Conservation (phyloP, 2,797 vertebrate genomes). For the Erithacus rubecula region DNA sequence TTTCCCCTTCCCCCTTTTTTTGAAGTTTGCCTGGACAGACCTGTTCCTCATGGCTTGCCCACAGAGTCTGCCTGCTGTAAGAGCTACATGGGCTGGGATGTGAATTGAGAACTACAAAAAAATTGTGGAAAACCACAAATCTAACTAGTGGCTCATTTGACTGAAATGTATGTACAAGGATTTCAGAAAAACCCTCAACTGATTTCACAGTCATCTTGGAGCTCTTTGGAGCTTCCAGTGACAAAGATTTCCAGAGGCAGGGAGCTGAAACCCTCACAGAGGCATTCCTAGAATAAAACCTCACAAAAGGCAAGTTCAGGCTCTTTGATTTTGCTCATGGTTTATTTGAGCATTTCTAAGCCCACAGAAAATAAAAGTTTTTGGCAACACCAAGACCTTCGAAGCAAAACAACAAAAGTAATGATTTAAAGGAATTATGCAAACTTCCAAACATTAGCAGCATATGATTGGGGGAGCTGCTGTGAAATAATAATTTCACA, state of each 20-base stretch:
- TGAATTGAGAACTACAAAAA: neutral
- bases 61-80: neutral
- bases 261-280: neutral
- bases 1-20: neutral
- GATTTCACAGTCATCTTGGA: neutral
- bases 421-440: neutral
- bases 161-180: neutral
- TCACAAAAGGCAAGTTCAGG: neutral
- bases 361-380: neutral
- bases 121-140: neutral
- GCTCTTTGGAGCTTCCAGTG: neutral
- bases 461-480: neutral
- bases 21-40: neutral
- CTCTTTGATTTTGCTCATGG: neutral
- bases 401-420: neutral
- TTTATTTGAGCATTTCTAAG: neutral
- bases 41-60: neutral
- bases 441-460: neutral
- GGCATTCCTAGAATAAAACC: neutral
- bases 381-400: neutral
- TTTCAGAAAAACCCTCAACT: neutral
- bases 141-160: neutral
- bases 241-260: neutral
- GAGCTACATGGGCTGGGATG: neutral
- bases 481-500: neutral